phyloP scores from a whole-genome alignment of 1,140 invertebrate genomes.

The Ditylenchus dipsaci region DNA sequence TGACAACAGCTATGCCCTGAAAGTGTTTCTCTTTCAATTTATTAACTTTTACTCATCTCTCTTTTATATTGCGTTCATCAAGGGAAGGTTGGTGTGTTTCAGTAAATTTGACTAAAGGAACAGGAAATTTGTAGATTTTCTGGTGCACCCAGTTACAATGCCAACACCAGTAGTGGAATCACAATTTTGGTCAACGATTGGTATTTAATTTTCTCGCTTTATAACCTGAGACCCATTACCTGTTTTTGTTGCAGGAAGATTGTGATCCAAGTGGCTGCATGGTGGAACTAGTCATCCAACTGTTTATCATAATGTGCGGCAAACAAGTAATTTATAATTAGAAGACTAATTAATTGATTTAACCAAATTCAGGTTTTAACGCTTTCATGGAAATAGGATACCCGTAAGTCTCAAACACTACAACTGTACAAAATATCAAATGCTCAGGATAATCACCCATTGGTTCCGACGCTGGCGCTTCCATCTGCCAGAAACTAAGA shows the following conservation, averaged over 20 bases:
- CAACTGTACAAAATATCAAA: background rate
- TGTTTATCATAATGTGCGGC: conserved; percentile 79
- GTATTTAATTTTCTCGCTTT: background rate
- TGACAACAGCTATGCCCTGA: conserved; percentile 89
- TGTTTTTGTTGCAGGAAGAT: conserved; percentile 56
- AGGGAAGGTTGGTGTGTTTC: conserved; percentile 39
- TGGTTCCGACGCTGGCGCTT: conserved; percentile 43
- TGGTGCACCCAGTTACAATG: conserved; percentile 65
- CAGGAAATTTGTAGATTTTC: conserved; percentile 28
- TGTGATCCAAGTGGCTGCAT: conserved; percentile 76
- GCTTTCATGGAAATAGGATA: conserved; percentile 72
- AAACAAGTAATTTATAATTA: conserved; percentile 72
- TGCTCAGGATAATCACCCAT: conserved; percentile 33
- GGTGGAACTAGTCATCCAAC: conserved; percentile 75
- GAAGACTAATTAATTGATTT: too few relatives aligned
- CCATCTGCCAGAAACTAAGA: conserved; percentile 43
- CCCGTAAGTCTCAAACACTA: conserved; percentile 62
- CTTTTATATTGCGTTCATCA: conserved; percentile 90
- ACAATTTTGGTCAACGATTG: conserved; percentile 29
- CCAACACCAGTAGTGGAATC: conserved; percentile 60
- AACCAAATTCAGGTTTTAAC: conserved; percentile 67
- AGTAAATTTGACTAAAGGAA: conserved; percentile 18
- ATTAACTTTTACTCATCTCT: conserved; percentile 97
- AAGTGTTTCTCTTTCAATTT: conserved; percentile 94
- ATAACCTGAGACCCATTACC: too few relatives aligned